phyloP scores from a whole-genome alignment of 2,797 vertebrate species.

The Ctenopoma kingsleyae region DNA sequence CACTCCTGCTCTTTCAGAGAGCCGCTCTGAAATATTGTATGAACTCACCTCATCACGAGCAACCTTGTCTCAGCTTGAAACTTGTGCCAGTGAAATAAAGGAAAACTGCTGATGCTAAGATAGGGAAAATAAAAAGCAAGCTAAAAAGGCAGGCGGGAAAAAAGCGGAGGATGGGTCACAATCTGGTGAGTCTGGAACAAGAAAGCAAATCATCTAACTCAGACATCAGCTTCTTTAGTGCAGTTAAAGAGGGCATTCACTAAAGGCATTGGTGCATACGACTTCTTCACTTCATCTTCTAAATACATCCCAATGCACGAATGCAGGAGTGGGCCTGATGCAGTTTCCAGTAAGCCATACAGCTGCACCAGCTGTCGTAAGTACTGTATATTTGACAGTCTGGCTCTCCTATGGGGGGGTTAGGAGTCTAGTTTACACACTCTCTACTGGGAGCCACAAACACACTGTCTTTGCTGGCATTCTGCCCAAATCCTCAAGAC shows the following conservation, averaged over 20 bases:
- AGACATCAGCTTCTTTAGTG: slow-evolving; percentile 12
- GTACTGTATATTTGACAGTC: slow-evolving; percentile 43
- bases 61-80: slow-evolving; percentile 52
- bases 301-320: slow-evolving; percentile 20
- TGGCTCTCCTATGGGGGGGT: slow-evolving; percentile 41
- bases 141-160: slow-evolving; percentile 16
- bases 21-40: slow-evolving; percentile 29
- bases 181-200: slow-evolving; percentile 34
- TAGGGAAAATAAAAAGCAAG: neutral
- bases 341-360: neutral
- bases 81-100: slow-evolving; percentile 39
- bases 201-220: slow-evolving; percentile 3
- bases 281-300: neutral
- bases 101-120: slow-evolving; percentile 35
- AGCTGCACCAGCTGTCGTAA: slow-evolving; percentile 19
- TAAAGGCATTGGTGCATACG: neutral
- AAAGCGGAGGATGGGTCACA: slow-evolving; percentile 4
- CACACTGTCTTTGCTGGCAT: slow-evolving; percentile 37
- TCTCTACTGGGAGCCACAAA: slow-evolving; percentile 17
- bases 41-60: slow-evolving; percentile 51
- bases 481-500: slow-evolving; percentile 42
- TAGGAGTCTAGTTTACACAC: slow-evolving; percentile 52
- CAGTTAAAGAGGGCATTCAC: neutral
- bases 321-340: neutral
- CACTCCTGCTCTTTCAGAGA: slow-evolving; percentile 25